Base-by-base conservation (phyloP, 2,888 invertebrate species). In the Exocentrus adspersus region DNA sequence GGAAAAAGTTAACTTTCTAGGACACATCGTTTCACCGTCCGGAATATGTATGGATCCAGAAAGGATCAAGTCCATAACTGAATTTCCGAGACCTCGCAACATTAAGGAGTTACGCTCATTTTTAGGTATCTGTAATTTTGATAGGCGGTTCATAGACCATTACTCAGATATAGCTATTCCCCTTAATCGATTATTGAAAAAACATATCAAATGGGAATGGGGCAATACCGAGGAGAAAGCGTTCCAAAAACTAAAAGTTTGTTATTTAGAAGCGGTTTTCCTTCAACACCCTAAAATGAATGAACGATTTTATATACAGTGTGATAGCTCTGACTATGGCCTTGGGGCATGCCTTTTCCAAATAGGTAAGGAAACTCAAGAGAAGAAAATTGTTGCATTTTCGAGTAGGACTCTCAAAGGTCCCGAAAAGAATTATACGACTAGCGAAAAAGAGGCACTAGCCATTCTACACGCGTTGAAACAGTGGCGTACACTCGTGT, bases 151-250 rank as follows among this genome's bases (percentile, higher is more conserved):
- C 16, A 37, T 20, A 9, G 10, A 19, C 9, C 24, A 32, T 10
- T 56, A 2, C n/a, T 19, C 52, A 1, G 16, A 16, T 16, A 32
- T 52, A 10, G 16, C 2, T 1, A 5, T 48, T 45, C 41, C 43
- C 32, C 57, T 21, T 28, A 37, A 45, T 43, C 9, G 16, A 20
- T 61, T 65, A 42, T 69, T 70, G 12, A 2, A 12, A n/a, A 37
- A 37, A n/a, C 12, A 14, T 1, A n/a, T 12, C 1, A 6, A n/a
- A 37, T 37, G 9, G 12, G 14, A 37, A 12, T 37, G 37, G 12
- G 4, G 1, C 3, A 2, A 37, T 2, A n/a, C 2, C n/a, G 5
- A 32, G 2, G 32, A 10, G n/a, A 32, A 32, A 32, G 6, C 7
- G n/a, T 32, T 32, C 2, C 32, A n/a, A n/a, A 2, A 7, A 5